Evolutionary conservation across 2,797 vertebrate genomes (phyloP).

Genomic region (Pitangus sulphuratus): DNA sequence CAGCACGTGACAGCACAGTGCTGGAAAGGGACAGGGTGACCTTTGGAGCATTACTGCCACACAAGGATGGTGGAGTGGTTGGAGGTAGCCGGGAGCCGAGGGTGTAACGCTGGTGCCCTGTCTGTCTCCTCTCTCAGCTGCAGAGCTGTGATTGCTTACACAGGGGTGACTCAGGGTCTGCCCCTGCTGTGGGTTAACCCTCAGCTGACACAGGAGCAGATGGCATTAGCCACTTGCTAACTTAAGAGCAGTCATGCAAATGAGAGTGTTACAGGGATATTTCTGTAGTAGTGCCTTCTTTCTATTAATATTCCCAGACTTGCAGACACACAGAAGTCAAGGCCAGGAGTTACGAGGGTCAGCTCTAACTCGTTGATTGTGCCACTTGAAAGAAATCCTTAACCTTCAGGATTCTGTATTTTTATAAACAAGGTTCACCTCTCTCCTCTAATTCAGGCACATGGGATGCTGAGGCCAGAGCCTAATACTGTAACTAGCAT

Average conservation of each 20-base stretch:
- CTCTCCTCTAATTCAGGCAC: slow-evolving; percentile 42
- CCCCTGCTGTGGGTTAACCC: background rate
- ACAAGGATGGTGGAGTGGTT: background rate
- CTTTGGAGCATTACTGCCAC: background rate
- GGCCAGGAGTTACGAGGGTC: slow-evolving; percentile 18
- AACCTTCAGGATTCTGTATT: slow-evolving; percentile 22
- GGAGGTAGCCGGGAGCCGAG: slow-evolving; percentile 11
- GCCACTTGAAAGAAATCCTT: background rate
- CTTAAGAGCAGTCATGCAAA: slow-evolving; percentile 10
- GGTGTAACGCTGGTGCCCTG: background rate
- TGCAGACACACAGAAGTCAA: background rate
- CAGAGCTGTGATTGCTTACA: background rate
- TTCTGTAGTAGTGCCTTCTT: background rate
- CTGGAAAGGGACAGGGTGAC: background rate
- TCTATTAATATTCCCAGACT: slow-evolving; percentile 7
- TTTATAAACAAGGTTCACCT: slow-evolving; percentile 57
- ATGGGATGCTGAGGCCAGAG: slow-evolving; percentile 47
- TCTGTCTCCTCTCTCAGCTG: background rate
- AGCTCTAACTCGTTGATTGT: background rate
- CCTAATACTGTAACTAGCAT: slow-evolving; percentile 54
- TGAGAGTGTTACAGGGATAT: background rate
- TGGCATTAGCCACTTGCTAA: slow-evolving; percentile 14
- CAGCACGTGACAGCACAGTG: background rate
- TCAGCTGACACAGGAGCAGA: slow-evolving; percentile 34
- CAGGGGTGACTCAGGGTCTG: background rate